These are phyloP conservation scores for Calameuta filiformis DNA, from an alignment of 2,888 invertebrate species.

Conservation along the genomic window DNA sequence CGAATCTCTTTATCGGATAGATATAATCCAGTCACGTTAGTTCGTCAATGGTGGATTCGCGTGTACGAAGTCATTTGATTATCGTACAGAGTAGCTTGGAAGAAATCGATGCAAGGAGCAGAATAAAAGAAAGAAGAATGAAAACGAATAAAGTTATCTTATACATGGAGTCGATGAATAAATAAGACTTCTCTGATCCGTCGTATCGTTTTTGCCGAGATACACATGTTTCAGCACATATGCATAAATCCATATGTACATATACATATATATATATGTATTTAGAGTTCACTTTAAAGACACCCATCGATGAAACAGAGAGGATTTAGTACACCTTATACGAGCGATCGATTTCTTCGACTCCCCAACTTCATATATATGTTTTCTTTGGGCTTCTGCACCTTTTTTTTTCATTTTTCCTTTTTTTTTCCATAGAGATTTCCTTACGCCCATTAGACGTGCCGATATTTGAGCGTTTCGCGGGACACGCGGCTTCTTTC, in stretches of 20 bases:
- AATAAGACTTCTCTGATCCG: not conserved
- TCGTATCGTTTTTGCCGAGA: not conserved
- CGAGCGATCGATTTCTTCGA: slow-evolving; percentile 32
- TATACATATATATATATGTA: not conserved
- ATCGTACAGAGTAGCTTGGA: not conserved
- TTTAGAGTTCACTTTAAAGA: not conserved
- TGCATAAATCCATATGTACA: not conserved
- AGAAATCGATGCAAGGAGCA: not conserved
- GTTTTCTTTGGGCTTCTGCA: not conserved
- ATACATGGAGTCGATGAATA: not conserved
- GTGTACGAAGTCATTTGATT: not conserved
- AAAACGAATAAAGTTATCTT: not conserved
- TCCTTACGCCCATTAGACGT: slow-evolving; percentile 37
- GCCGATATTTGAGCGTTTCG: slow-evolving; percentile 32
- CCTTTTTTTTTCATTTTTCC: slow-evolving; percentile 22
- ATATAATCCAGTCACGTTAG: not conserved
- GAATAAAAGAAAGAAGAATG: not conserved
- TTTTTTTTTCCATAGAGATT: slow-evolving; percentile 25
- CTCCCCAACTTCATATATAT: slow-evolving; percentile 12
- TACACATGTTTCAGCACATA: not conserved
- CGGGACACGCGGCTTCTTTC: slow-evolving; percentile 35
- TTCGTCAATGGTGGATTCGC: not conserved
- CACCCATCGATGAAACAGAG: slow-evolving; percentile 13
- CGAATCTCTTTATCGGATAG: not conserved
- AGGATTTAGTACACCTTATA: slow-evolving; percentile 32